These are phyloP conservation scores for Onychostoma macrolepis DNA, from an alignment of 2,113 vertebrate species.

Conservation along the genomic window DNA sequence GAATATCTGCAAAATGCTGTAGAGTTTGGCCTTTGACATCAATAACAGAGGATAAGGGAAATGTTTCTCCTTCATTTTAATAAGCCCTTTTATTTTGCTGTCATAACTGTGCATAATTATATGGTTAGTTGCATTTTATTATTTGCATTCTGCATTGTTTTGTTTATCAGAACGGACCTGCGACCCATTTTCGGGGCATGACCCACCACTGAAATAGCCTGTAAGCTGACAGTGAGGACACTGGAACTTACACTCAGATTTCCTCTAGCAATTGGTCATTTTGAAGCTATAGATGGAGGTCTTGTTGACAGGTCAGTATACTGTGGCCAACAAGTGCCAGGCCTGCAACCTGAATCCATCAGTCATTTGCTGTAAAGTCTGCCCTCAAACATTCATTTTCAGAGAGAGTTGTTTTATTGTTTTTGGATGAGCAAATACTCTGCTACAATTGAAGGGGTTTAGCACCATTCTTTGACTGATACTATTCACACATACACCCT, in stretches of 20 bases:
- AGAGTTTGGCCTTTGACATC: not conserved
- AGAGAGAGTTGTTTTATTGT: not conserved
- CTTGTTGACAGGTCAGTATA: constrained; percentile 8
- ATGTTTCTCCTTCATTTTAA: not conserved
- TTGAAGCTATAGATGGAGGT: not conserved
- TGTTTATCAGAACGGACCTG: not conserved
- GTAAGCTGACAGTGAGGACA: not conserved
- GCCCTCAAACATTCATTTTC: not conserved
- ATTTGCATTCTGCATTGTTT: not conserved
- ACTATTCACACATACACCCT: not conserved
- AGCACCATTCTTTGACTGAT: constrained; percentile 8
- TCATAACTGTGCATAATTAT: not conserved
- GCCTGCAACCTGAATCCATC: not conserved
- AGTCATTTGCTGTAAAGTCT: not conserved
- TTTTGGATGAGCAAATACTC: not conserved
- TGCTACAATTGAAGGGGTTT: not conserved
- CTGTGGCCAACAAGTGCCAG: constrained; percentile 10
- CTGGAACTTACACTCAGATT: not conserved
- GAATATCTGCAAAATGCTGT: not conserved
- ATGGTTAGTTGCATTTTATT: not conserved
- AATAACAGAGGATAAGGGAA: not conserved
- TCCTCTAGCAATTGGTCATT: constrained; percentile 16
- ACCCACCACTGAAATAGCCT: not conserved
- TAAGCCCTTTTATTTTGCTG: not conserved
- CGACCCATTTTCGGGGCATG: not conserved